Percentiles rank a stretch among this genome's conserved stretches.
phyloP scores from a whole-genome alignment of 2,113 vertebrate genomes.

The Halichoeres trimaculatus region DNA sequence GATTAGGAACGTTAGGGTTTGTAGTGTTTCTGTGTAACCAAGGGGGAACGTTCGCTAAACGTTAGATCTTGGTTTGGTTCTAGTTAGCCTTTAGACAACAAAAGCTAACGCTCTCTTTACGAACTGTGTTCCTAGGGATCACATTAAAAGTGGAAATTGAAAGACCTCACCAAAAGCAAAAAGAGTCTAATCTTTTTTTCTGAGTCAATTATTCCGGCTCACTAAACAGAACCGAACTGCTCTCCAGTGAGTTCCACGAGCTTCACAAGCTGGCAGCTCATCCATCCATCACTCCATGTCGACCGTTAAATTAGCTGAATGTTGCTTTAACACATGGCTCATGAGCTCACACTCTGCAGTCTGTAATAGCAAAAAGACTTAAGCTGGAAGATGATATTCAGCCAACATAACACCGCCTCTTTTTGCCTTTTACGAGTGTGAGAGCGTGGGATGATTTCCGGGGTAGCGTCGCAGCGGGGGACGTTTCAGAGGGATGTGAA shows the following conservation, averaged over 20 bases:
- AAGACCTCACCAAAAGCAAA: too few species aligned
- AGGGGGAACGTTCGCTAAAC: too few species aligned
- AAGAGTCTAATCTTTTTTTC: neutral
- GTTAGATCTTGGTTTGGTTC: too few species aligned
- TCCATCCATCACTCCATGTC: neutral
- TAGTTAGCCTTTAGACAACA: too few species aligned
- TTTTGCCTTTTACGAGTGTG: neutral
- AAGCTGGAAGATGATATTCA: neutral
- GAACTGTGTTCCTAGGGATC: too few species aligned
- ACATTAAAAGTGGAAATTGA: too few species aligned
- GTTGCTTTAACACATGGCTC: too few species aligned
- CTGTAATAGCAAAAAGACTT: neutral
- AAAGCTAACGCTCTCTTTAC: too few species aligned
- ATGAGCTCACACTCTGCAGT: neutral
- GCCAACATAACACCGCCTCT: neutral
- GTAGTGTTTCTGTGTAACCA: too few species aligned
- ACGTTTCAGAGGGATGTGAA: constrained; percentile 3
- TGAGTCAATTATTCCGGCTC: neutral
- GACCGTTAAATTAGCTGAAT: neutral
- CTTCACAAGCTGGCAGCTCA: neutral
- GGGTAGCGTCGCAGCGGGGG: neutral
- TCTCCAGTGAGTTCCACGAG: neutral
- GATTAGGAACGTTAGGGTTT: too few species aligned
- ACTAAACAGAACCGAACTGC: neutral
- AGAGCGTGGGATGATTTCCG: constrained; percentile 35